Conservation (phyloP, 2,113 vertebrate species). For the Hiodon alosoides region DNA sequence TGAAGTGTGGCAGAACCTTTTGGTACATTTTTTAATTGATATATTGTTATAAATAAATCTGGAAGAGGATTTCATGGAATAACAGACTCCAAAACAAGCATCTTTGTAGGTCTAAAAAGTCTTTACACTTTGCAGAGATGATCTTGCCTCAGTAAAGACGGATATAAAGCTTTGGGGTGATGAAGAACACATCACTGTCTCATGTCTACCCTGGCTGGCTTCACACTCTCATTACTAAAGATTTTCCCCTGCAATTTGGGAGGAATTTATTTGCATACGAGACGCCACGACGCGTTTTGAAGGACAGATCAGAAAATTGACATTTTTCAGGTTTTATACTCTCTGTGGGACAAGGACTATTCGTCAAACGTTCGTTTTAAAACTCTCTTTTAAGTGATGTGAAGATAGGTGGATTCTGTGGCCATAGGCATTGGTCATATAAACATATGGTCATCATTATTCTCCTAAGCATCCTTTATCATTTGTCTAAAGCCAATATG, state of each 20-base stretch:
- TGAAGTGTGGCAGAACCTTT: not conserved
- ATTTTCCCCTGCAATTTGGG: not conserved
- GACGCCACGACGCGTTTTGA: not conserved
- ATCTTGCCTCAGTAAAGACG: not conserved
- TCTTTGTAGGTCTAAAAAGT: not conserved
- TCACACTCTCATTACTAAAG: not conserved
- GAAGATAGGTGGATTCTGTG: not conserved
- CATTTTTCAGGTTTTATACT: not conserved
- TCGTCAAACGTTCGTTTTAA: not conserved
- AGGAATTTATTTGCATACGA: not conserved
- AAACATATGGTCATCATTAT: constrained; percentile 7
- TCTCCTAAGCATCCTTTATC: not conserved
- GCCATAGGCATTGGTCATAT: not conserved
- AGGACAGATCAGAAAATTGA: not conserved
- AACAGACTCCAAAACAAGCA: not conserved
- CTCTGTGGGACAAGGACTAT: not conserved
- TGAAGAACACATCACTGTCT: not conserved
- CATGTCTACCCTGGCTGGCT: not conserved
- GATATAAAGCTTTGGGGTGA: not conserved
- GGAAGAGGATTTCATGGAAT: not conserved
- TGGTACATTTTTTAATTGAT: not conserved
- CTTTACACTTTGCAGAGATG: not conserved
- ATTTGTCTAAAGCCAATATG: not conserved
- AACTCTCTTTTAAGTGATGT: not conserved
- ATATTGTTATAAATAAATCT: not conserved